Evolutionary conservation across 2,113 vertebrate species (phyloP).

Genomic region (Sitta europaea): DNA sequence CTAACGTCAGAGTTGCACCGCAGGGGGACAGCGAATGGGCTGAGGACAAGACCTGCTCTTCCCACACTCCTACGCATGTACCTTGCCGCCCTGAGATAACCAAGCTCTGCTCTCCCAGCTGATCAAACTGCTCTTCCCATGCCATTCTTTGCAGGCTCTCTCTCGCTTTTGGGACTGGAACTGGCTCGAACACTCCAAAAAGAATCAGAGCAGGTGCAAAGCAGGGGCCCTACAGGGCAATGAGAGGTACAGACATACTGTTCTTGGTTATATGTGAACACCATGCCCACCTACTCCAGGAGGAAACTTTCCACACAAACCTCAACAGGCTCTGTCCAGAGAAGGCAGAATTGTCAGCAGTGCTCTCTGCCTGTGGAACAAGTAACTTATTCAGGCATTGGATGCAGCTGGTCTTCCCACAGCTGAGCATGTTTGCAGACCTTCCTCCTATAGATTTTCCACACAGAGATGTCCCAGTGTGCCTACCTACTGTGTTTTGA

Average conservation of each 20-base stretch:
- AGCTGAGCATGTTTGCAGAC: not conserved
- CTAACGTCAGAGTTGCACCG: not conserved
- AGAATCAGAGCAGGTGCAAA: not conserved
- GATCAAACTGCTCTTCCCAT: not conserved
- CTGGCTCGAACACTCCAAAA: not conserved
- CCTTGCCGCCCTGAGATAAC: not conserved
- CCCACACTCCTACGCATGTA: accelerated
- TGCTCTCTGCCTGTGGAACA: not conserved
- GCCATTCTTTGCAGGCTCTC: not conserved
- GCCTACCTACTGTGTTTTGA: not conserved
- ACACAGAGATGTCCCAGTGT: not conserved
- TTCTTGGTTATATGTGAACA: not conserved
- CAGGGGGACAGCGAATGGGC: not conserved
- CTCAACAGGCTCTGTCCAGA: not conserved
- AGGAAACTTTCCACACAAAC: not conserved
- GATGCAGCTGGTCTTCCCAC: not conserved
- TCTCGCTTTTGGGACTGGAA: not conserved
- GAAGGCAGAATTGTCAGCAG: not conserved
- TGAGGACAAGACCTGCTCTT: not conserved
- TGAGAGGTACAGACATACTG: not conserved
- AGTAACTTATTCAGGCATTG: not conserved
- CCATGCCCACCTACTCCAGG: not conserved
- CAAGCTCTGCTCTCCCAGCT: not conserved
- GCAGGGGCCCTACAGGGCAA: not conserved
- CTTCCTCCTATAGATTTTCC: not conserved